These are phyloP conservation scores for Microplitis demolitor DNA, from an alignment of 1,140 invertebrate genomes.

Conservation along the genomic window DNA sequence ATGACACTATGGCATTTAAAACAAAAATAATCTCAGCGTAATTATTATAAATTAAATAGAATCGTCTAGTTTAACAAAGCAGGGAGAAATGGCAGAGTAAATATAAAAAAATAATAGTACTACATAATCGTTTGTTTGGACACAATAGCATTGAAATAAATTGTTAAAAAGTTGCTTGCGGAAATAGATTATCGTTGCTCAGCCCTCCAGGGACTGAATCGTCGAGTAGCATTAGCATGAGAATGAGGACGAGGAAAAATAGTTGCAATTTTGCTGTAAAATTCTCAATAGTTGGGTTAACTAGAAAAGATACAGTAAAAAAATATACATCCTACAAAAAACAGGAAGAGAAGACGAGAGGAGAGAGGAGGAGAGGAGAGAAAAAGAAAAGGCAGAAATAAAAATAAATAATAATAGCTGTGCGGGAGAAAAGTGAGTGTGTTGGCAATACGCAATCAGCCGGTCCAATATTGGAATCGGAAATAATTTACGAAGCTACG, in stretches of 20 bases:
- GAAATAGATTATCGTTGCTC: not conserved
- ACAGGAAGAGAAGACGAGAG: not conserved
- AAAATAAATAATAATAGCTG: conserved; percentile 4
- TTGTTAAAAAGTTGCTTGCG: not conserved
- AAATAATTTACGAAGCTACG: conserved; percentile 29
- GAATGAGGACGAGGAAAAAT: conserved; percentile 9
- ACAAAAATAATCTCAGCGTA: no score
- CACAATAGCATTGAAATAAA: conserved; percentile 14
- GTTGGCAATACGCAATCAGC: conserved; percentile 6
- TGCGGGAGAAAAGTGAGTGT: conserved; percentile 14
- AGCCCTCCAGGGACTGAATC: not conserved
- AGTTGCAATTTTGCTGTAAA: conserved; percentile 13
- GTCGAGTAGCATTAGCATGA: conserved; percentile 16
- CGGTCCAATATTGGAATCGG: conserved; percentile 32
- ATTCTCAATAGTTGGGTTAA: not conserved
- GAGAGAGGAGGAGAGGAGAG: not conserved
- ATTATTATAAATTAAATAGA: no score
- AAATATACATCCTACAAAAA: not conserved
- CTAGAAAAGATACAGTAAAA: not conserved
- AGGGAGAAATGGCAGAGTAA: no score
- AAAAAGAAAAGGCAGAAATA: not conserved
- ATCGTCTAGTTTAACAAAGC: no score
- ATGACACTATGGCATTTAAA: no score
- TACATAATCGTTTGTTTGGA: not conserved
- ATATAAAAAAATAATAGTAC: not conserved